phyloP scores from a whole-genome alignment of 2,888 invertebrate species.

The Therioaphis trifolii region DNA sequence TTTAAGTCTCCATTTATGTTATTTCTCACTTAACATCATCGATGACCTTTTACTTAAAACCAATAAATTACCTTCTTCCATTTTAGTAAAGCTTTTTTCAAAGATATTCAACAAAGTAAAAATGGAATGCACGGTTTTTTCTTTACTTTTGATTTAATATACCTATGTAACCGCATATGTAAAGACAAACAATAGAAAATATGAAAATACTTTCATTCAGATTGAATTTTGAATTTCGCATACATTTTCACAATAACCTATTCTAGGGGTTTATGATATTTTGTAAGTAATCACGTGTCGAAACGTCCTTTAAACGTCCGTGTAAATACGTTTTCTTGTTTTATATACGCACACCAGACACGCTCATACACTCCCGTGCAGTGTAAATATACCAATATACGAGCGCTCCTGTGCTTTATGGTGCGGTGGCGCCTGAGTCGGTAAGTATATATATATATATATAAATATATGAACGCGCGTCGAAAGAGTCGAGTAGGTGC shows the following conservation, averaged over 20 bases:
- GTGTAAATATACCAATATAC: not conserved
- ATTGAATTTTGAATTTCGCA: no score
- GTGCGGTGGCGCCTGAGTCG: slow-evolving; percentile 40
- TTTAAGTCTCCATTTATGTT: slow-evolving; percentile 37
- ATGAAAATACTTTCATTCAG: no score
- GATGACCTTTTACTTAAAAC: slow-evolving; percentile 24
- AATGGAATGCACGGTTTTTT: not conserved
- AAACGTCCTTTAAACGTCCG: not conserved
- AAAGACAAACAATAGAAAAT: no score
- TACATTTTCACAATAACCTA: not conserved
- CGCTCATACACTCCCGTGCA: not conserved
- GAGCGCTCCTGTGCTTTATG: slow-evolving; percentile 8
- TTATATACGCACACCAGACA: not conserved
- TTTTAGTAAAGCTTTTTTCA: not conserved
- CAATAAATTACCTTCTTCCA: slow-evolving; percentile 48
- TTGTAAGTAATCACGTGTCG: not conserved
- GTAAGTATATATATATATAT: not conserved
- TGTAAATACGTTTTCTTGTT: not conserved
- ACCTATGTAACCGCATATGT: no score
- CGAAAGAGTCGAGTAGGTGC: slow-evolving; percentile 38
- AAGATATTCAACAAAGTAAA: slow-evolving; percentile 9
- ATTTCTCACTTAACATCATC: slow-evolving; percentile 34
- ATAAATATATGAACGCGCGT: not conserved
- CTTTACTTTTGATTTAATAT: no score
- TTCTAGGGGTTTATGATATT: no score